A percentile compares a stretch with the other conserved stretches of the same genome.
Evolutionary conservation across 2,797 vertebrate genomes (phyloP).

Genomic region (Kryptopterus vitreolus): DNA sequence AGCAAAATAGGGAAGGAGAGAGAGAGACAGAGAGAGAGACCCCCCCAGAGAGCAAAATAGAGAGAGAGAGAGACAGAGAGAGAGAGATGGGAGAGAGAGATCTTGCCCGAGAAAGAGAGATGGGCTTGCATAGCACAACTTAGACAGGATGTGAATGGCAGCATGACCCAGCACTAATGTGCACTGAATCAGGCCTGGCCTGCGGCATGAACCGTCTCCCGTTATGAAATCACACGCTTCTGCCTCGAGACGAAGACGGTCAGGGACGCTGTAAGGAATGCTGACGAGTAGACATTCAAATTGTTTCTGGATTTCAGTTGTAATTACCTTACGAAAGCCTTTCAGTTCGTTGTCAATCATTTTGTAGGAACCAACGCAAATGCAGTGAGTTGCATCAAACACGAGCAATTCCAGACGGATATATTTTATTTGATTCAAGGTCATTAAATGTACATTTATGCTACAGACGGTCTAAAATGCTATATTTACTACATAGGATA

Average conservation of each 20-base stretch:
- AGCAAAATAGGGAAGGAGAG: background rate
- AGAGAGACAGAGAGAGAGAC: background rate
- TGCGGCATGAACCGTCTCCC: conserved; percentile 49
- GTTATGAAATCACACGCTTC: conserved; percentile 58
- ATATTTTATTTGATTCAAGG: background rate
- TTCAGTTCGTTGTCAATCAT: background rate
- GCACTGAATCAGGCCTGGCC: conserved; percentile 58
- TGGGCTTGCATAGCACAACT: conserved; percentile 29
- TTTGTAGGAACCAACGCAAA: background rate
- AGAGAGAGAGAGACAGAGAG: background rate
- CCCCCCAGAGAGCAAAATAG: background rate
- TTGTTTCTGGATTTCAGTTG: background rate
- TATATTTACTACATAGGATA: too few species aligned
- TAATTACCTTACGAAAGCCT: background rate
- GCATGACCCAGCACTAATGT: conserved; percentile 62
- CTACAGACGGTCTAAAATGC: too few species aligned
- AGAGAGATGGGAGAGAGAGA: conserved; percentile 8
- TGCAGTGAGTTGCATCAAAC: background rate
- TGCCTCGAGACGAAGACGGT: conserved; percentile 45
- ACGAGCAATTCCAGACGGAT: background rate
- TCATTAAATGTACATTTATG: background rate
- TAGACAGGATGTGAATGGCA: conserved; percentile 53
- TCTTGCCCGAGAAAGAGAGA: conserved; percentile 28
- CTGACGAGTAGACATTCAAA: conserved; percentile 7
- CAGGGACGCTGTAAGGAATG: conserved; percentile 40